Base-by-base conservation (phyloP, 2,888 invertebrate genomes). In the Aphrophora alni region DNA sequence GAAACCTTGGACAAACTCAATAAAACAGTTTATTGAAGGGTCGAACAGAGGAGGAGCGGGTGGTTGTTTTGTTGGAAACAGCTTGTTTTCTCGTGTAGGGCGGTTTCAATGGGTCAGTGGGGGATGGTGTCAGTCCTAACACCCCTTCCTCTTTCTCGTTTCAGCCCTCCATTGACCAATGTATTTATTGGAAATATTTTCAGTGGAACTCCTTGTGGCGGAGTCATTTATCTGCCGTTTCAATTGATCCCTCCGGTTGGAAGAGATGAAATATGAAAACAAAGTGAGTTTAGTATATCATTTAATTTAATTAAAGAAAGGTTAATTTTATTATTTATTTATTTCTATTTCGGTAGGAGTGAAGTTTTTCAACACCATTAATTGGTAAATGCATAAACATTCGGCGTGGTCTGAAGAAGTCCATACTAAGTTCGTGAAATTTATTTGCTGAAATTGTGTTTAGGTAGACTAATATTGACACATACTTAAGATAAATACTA, bases 11-110 rank as follows among this genome's bases (percentile, higher is more conserved):
- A 59, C 59, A 59, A 59, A 59, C 59, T 59, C 59, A 59, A 59
- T 59, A 59, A 59, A 59, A 59, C 59, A 59, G 59, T 59, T 59
- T 59, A 59, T 59, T 59, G 59, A 59, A 59, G 59, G 59, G 59
- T 59, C 59, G 59, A 59, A 59, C 12, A 14, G 59, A 14, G 14
- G 59, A 2, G 59, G 44, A n/a, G n/a, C n/a, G n/a, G n/a, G n/a
- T n/a, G n/a, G n/a, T n/a, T n/a, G 44, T 44, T 7, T 10, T 4
- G 33, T 4, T 33, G 44, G 44, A 44, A 59, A 59, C 59, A 59
- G 59, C 59, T 59, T 59, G 59, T 59, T 59, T 59, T 21, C 59
- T 59, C 59, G 59, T 21, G 21, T 59, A 59, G 59, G 59, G 59
- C 4, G 59, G 59, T 59, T 59, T 59, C 59, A 59, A 59, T 59